Evolutionary conservation across 2,113 vertebrate genomes (phyloP).

Genomic region (Upupa epops): DNA sequence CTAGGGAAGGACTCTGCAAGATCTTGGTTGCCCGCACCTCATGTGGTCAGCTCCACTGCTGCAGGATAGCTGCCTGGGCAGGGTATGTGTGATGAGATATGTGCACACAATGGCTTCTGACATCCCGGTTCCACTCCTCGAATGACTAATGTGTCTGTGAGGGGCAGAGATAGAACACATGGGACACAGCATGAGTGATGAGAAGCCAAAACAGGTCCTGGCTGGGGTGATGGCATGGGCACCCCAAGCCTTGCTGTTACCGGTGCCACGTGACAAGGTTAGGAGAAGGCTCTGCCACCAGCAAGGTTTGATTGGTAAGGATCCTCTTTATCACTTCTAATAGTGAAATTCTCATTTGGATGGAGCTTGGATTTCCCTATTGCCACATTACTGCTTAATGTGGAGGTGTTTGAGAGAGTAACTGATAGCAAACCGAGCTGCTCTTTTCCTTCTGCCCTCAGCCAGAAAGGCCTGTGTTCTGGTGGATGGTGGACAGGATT

Average conservation of each 20-base stretch:
- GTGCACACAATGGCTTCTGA: background rate
- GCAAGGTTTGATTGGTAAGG: background rate
- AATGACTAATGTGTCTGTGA: background rate
- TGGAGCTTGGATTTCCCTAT: background rate
- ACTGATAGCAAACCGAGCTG: background rate
- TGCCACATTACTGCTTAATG: background rate
- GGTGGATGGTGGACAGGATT: background rate
- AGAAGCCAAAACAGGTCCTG: background rate
- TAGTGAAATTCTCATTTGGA: background rate
- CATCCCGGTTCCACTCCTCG: background rate
- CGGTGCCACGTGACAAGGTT: background rate
- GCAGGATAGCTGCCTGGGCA: background rate
- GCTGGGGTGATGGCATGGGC: background rate
- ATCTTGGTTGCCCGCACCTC: background rate
- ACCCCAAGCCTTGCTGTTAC: background rate
- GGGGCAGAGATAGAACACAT: background rate
- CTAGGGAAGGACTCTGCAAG: background rate
- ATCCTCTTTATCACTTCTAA: background rate
- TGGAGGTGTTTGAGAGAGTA: background rate
- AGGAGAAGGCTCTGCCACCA: background rate
- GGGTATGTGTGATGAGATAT: background rate
- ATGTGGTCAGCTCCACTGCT: background rate
- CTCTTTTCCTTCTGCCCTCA: background rate
- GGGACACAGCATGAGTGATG: accelerated
- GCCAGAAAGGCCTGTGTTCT: background rate